Conservation (phyloP, 37 sponge, comb jelly and placozoan species). For the Theonella swinhoei region DNA sequence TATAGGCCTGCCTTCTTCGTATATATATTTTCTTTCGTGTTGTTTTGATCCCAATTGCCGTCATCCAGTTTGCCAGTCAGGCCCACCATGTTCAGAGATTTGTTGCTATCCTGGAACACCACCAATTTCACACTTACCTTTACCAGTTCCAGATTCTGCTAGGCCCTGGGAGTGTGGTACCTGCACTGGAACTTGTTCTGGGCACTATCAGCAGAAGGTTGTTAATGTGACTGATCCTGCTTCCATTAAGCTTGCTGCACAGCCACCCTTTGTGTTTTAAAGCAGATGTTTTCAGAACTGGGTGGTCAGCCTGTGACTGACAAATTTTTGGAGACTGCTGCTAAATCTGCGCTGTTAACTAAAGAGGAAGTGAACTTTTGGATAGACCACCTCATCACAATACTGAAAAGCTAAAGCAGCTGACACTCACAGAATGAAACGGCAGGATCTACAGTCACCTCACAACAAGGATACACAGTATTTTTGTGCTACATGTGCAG, state of each 20-base stretch:
- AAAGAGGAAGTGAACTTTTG: constrained; percentile 10
- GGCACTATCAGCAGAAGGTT: too few species aligned
- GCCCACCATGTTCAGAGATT: background rate
- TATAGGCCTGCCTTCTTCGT: background rate
- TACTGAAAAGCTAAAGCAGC: background rate
- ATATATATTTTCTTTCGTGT: constrained; percentile 10
- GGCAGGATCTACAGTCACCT: too few species aligned
- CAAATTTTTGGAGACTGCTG: background rate
- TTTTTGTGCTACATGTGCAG: too few species aligned
- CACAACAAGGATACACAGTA: too few species aligned
- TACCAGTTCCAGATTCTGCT: constrained; percentile 9
- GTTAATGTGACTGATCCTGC: background rate
- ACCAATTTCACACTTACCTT: constrained; percentile 14
- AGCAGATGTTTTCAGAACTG: background rate
- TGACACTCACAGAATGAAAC: too few species aligned
- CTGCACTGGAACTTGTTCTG: too few species aligned
- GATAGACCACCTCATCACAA: constrained; percentile 5
- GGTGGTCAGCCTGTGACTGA: too few species aligned
- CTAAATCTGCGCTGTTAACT: background rate
- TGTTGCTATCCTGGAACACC: constrained; percentile 20
- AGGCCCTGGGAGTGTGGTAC: constrained; percentile 20
- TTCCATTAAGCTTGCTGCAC: background rate
- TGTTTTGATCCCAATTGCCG: constrained; percentile 1
- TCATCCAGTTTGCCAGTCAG: constrained; percentile 3
- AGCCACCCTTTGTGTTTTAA: background rate